Conservation (phyloP, 1,140 invertebrate species). For the Phthorimaea operculella region DNA sequence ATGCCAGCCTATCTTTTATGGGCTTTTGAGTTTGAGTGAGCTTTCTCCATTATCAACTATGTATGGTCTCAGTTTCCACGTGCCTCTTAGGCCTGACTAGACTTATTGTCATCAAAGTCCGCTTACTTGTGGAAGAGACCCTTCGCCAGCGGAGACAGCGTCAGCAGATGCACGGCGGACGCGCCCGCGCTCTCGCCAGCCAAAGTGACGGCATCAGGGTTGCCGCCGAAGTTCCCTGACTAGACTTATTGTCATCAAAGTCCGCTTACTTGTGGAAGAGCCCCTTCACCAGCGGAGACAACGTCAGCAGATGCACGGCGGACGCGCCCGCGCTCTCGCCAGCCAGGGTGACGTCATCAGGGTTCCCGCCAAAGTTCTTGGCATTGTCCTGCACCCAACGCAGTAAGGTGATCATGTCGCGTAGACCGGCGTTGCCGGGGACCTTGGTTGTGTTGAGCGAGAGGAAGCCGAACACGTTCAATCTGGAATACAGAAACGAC, state of each 20-base stretch:
- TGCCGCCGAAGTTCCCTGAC: conserved; percentile 36
- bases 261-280: conserved; percentile 41
- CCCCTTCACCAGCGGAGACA: conserved; percentile 51
- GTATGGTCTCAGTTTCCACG: no score
- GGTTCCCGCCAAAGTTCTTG: conserved; percentile 74
- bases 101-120: conserved; percentile 32
- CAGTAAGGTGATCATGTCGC: conserved; percentile 73
- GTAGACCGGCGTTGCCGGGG: conserved; percentile 77
- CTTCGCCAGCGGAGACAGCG: conserved; percentile 49
- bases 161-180: conserved; percentile 39
- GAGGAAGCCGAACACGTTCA: conserved; percentile 67
- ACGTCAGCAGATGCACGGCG: conserved; percentile 56
- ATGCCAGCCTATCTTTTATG: no score
- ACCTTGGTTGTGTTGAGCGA: conserved; percentile 67
- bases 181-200: conserved; percentile 34
- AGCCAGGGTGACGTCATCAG: conserved; percentile 69
- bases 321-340: conserved; percentile 72
- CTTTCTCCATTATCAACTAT: no score
- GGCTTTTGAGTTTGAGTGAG: no score
- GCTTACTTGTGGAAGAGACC: conserved; percentile 45
- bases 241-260: conserved; percentile 35
- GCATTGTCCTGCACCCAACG: conserved; percentile 75
- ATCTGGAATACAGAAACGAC: conserved; percentile 26
- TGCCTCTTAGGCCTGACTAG: no score
- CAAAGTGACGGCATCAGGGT: conserved; percentile 44